Conservation (phyloP, 1,140 invertebrate species). For the Acromyrmex charruanus region DNA sequence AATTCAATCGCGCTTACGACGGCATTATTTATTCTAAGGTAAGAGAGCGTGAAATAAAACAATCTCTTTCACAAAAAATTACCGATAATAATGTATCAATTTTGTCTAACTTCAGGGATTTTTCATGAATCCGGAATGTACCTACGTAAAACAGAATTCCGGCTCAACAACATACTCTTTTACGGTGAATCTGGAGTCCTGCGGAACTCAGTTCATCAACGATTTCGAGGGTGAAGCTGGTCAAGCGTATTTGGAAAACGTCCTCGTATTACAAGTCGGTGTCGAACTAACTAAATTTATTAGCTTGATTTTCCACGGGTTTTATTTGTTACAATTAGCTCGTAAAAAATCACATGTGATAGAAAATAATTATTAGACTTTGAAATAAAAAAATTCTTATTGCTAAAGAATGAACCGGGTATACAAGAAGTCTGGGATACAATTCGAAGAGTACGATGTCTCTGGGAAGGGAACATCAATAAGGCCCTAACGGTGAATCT, state of each 20-base stretch:
- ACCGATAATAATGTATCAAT: slow-evolving; percentile 12
- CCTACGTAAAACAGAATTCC: slow-evolving; percentile 91
- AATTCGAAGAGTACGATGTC: slow-evolving; percentile 91
- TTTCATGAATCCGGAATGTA: slow-evolving; percentile 90
- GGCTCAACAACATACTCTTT: slow-evolving; percentile 91
- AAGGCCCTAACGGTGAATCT: slow-evolving; percentile 91
- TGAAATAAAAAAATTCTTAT: slow-evolving; percentile 17
- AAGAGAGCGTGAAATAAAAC: slow-evolving; percentile 31
- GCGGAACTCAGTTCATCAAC: slow-evolving; percentile 93
- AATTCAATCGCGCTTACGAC: slow-evolving; percentile 92
- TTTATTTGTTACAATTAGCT: neutral
- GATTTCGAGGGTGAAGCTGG: slow-evolving; percentile 91
- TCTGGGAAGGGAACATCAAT: slow-evolving; percentile 93
- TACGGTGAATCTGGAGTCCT: slow-evolving; percentile 92
- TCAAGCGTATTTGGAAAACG: slow-evolving; percentile 93
- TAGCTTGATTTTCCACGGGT: neutral
- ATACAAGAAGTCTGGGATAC: slow-evolving; percentile 95
- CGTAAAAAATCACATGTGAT: neutral
- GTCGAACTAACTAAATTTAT: neutral
- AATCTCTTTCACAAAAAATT: neutral
- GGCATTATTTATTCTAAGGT: slow-evolving; percentile 94
- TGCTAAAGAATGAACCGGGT: slow-evolving; percentile 90
- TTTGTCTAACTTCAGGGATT: slow-evolving; percentile 87
- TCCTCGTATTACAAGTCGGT: slow-evolving; percentile 90
- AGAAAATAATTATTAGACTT: neutral